Evolutionary conservation across 2,797 vertebrate genomes (phyloP).

Genomic region (Phoebastria nigripes): DNA sequence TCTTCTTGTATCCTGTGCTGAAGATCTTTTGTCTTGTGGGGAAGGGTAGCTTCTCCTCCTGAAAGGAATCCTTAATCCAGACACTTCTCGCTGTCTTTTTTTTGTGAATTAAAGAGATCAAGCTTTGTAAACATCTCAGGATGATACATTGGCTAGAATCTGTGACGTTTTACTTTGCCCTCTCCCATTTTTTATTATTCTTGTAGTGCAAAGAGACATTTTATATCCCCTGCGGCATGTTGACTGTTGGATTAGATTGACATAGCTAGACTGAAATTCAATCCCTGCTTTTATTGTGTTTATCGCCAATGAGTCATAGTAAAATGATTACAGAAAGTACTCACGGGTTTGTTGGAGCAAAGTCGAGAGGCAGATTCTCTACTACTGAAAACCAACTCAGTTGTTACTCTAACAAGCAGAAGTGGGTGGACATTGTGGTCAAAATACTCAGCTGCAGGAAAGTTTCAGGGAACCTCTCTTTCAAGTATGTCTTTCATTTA

Average conservation of each 20-base stretch:
- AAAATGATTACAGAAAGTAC: background rate
- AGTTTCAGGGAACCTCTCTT: background rate
- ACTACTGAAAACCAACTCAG: background rate
- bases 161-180: background rate
- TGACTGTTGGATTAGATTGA: background rate
- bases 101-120: background rate
- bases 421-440: background rate
- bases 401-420: background rate
- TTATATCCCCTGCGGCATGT: background rate
- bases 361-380: background rate
- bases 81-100: background rate
- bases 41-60: background rate
- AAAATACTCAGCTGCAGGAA: background rate
- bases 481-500: background rate
- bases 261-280: background rate
- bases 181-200: background rate
- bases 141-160: background rate
- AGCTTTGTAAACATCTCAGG: background rate
- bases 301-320: background rate
- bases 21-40: background rate
- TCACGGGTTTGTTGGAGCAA: background rate
- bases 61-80: background rate
- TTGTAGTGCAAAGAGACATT: background rate
- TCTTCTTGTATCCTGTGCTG: background rate
- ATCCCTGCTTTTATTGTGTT: background rate